A percentile compares a stretch with the other conserved stretches of the same genome.
Conservation (phyloP, 2,888 invertebrate species). For the Unio delphinus region DNA sequence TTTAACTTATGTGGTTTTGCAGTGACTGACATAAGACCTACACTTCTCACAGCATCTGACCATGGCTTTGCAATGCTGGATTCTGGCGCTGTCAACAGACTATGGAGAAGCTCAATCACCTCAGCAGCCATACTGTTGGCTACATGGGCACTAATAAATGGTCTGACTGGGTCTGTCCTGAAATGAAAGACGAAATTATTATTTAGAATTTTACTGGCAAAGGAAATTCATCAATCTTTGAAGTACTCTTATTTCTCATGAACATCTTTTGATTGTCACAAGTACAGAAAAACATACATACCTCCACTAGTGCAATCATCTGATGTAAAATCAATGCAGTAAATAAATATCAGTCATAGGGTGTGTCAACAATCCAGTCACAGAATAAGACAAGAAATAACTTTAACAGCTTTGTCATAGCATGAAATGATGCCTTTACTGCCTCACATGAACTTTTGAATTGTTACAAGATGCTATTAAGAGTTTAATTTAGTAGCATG, state of each 20-base stretch:
- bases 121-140: conserved; percentile 72
- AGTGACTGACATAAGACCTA: conserved; percentile 18
- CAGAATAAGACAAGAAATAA: no score
- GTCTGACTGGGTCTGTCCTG: conserved; percentile 69
- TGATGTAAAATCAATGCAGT: no score
- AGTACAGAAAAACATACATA: no score
- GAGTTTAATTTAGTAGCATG: no score
- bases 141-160: conserved; percentile 71
- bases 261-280: no score
- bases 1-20: neutral
- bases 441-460: no score
- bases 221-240: neutral
- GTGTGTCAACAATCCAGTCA: no score
- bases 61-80: conserved; percentile 66
- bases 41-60: conserved; percentile 67
- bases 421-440: no score
- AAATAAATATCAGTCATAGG: no score
- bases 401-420: no score
- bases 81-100: conserved; percentile 63
- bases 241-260: neutral
- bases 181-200: conserved; percentile 2
- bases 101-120: conserved; percentile 69
- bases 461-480: no score
- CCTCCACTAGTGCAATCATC: no score
- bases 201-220: neutral